These are phyloP conservation scores for Aramus guarauna DNA, from an alignment of 2,113 vertebrate genomes.

Conservation along the genomic window DNA sequence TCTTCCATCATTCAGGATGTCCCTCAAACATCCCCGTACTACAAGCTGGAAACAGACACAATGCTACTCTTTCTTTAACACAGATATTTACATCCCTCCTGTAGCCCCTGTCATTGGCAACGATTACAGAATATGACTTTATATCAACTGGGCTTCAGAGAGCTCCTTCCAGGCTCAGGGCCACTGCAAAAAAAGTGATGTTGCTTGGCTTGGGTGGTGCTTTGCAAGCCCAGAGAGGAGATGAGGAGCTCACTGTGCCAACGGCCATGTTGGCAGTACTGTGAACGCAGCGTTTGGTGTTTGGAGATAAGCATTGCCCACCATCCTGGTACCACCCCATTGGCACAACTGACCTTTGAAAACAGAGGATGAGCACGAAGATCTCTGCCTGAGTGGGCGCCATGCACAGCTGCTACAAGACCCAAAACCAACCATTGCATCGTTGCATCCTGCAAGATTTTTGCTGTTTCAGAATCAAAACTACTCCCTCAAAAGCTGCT, in stretches of 20 bases:
- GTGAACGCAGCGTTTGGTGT: fast-evolving
- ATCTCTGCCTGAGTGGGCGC: not conserved
- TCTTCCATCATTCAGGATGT: not conserved
- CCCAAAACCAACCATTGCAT: fast-evolving
- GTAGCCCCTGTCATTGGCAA: not conserved
- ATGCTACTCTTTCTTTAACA: not conserved
- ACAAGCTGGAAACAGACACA: not conserved
- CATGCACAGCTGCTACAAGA: not conserved
- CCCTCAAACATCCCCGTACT: not conserved
- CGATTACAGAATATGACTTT: not conserved
- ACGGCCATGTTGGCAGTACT: not conserved
- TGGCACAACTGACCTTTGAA: not conserved
- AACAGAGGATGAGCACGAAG: not conserved
- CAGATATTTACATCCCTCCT: not conserved
- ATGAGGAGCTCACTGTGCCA: not conserved
- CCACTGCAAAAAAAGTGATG: not conserved
- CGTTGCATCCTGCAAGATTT: not conserved
- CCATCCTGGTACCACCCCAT: not conserved
- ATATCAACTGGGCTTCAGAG: not conserved
- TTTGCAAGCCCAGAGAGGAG: not conserved
- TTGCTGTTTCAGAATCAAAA: not conserved
- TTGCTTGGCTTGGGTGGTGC: not conserved
- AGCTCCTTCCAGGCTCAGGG: not conserved
- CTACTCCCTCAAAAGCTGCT: not conserved
- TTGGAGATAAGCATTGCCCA: not conserved